These are phyloP conservation scores for Gobius niger DNA, from an alignment of 2,113 vertebrate genomes.

Conservation along the genomic window DNA sequence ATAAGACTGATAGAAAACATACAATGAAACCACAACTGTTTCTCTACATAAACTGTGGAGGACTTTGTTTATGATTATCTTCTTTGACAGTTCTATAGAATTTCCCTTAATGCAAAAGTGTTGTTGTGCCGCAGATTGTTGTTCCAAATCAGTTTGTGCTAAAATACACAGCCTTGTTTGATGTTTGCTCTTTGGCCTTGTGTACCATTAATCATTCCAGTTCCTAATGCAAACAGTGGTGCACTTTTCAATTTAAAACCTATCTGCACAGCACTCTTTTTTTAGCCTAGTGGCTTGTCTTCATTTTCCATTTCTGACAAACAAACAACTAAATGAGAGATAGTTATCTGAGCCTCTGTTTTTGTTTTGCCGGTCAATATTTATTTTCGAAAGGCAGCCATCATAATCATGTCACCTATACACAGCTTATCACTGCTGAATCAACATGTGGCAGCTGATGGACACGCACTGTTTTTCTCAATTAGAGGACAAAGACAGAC, in stretches of 20 bases:
- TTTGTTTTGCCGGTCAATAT: conserved; percentile 45
- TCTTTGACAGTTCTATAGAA: too few species aligned
- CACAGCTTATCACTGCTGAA: conserved; percentile 20
- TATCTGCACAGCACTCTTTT: conserved; percentile 12
- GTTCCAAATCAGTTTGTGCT: neutral
- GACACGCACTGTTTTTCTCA: conserved; percentile 21
- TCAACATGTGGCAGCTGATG: conserved; percentile 22
- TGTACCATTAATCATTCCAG: conserved; percentile 1
- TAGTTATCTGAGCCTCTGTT: conserved; percentile 37
- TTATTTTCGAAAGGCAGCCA: conserved; percentile 36
- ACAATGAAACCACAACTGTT: too few species aligned
- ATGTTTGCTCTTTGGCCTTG: conserved; percentile 11
- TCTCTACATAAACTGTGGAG: too few species aligned
- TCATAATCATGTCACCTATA: conserved; percentile 42
- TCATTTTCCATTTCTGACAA: conserved; percentile 24
- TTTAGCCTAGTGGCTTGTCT: conserved; percentile 21
- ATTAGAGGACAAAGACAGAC: conserved; percentile 26
- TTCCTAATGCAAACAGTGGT: conserved; percentile 2
- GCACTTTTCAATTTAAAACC: conserved; percentile 8
- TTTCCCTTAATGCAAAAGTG: neutral
- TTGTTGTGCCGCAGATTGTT: neutral
- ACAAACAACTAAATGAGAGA: conserved; percentile 14
- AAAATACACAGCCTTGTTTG: neutral
- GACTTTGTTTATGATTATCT: too few species aligned
- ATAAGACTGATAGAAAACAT: too few species aligned